Base-by-base conservation (phyloP, 2,797 vertebrate genomes). In the Melanotaenia trifasciata region DNA sequence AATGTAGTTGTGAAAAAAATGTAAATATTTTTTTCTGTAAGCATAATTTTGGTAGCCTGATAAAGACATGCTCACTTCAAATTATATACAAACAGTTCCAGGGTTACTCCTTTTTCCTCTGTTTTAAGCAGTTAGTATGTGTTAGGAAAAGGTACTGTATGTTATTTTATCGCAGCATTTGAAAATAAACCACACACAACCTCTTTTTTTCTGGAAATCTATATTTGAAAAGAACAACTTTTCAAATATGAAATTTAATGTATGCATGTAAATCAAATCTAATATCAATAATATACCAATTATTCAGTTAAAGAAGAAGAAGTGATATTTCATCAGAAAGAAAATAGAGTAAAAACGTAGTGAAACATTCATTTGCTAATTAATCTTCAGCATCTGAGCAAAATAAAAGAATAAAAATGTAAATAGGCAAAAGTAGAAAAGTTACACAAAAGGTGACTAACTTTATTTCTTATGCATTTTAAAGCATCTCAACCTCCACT, bases 191-290 rank as follows among this genome's bases (percentile, higher is more conserved):
- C 84, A 75, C 79, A 73, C 76, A 26, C 85, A 88, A 82, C 93
- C 90, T 89, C 93, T 94, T 95, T 94, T 94, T 95, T 92, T 81
- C 51, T 28, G 10, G 94, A 94, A 93, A 95, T 96, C 94, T 94
- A 91, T 86, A 89, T 88, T 95, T 95, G 94, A 96, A 96, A 96
- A 96, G 96, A 96, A 93, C 89, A 95, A 95, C 94, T 96, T 96
- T 95, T 97, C 94, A 96, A 95, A 97, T 89, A 91, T 96, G 95
- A 96, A 95, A 96, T 97, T 97, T 96, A 96, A 96, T 96, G 92
- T 94, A 93, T 94, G 88, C 94, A 94, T 95, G 94, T 96, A 97
- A 97, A 97, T 97, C 96, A 96, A 95, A 96, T 84, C 76, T 69
- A 81, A 81, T 92, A 94, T 96, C 92, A 95, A 96, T 96, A 43